Percentiles rank a stretch among this genome's conserved stretches.
These are phyloP conservation scores for Theonella swinhoei DNA, from an alignment of 37 sponge, comb jelly and placozoan genomes.

Conservation along the genomic window DNA sequence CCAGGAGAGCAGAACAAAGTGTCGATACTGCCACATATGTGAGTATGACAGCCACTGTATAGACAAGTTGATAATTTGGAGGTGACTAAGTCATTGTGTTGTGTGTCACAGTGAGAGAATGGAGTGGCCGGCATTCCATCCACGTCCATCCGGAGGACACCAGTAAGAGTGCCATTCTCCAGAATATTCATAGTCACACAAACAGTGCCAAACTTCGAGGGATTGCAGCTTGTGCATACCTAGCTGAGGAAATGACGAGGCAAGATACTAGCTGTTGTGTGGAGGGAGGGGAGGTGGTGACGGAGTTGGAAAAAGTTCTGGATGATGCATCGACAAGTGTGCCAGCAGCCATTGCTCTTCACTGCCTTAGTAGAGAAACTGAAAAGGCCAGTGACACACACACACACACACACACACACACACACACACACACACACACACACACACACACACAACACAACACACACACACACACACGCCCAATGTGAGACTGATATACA, in stretches of 20 bases:
- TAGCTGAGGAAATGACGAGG: conserved; percentile 17
- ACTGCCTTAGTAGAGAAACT: conserved; percentile 36
- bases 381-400: too few species aligned
- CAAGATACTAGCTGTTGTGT: not conserved
- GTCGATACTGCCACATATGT: too few species aligned
- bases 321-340: conserved; percentile 16
- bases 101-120: conserved; percentile 49
- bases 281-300: conserved; percentile 4
- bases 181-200: conserved; percentile 33
- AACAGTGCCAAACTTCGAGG: conserved; percentile 41
- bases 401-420: too few species aligned
- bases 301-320: conserved; percentile 33
- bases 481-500: too few species aligned
- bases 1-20: too few species aligned
- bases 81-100: too few species aligned
- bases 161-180: not conserved
- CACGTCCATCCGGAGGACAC: conserved; percentile 26
- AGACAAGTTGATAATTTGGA: too few species aligned
- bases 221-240: conserved; percentile 17
- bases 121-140: conserved; percentile 49
- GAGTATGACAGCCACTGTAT: too few species aligned
- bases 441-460: too few species aligned
- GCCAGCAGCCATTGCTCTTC: conserved; percentile 50
- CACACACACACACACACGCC: too few species aligned
- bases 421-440: too few species aligned